Evolutionary conservation across 2,888 invertebrate species (phyloP).

Genomic region (Ophioninae sp.): DNA sequence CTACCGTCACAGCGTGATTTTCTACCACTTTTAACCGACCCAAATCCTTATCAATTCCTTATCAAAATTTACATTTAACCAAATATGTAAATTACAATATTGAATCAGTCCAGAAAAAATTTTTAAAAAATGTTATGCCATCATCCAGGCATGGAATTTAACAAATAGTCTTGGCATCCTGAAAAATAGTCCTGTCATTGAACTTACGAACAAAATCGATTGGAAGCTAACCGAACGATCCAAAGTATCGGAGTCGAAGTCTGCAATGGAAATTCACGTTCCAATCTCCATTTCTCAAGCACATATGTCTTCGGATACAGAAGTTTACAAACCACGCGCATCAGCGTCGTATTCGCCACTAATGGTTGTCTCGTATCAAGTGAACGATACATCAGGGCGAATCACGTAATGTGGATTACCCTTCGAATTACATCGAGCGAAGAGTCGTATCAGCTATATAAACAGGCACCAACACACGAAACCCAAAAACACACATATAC

Average conservation of each 20-base stretch:
- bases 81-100: no score
- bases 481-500: background rate
- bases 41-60: no score
- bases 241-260: constrained; percentile 4
- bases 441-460: constrained; percentile 6
- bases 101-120: no score
- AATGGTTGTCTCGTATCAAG: constrained; percentile 57
- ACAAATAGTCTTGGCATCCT: no score
- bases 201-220: no score
- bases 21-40: no score
- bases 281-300: constrained; percentile 44
- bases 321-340: constrained; percentile 9
- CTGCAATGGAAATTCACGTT: constrained; percentile 29
- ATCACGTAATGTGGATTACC: constrained; percentile 69
- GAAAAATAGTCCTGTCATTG: no score
- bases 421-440: constrained; percentile 62
- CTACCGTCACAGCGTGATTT: background rate
- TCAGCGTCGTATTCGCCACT: constrained; percentile 3
- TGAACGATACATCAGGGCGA: constrained; percentile 67
- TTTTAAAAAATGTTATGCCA: no score
- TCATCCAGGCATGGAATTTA: no score
- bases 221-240: constrained; percentile 4
- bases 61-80: no score
- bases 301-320: background rate
- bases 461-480: background rate